phyloP scores from a whole-genome alignment of 2,797 vertebrate species.

The Amphiprion clarkii region DNA sequence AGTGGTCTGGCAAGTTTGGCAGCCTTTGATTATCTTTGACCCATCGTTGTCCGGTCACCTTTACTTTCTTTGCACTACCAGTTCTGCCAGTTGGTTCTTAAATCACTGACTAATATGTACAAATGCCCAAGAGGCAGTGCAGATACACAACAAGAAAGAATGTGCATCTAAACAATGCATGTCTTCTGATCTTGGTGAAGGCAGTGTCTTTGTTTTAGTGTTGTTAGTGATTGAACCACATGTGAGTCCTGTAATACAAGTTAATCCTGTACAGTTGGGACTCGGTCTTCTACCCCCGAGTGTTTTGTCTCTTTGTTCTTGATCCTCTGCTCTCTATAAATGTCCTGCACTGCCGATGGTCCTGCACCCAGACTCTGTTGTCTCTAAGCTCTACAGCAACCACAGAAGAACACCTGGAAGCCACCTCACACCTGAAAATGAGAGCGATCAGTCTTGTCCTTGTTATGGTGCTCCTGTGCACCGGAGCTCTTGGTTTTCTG shows the following conservation, averaged over 20 bases:
- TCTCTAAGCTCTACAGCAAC: background rate
- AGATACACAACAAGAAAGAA: background rate
- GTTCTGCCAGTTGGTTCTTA: conserved; percentile 40
- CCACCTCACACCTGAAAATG: conserved; percentile 59
- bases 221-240: too few species aligned
- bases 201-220: too few species aligned
- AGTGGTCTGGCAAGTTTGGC: background rate
- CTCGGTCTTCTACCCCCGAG: too few species aligned
- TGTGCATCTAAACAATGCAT: too few species aligned
- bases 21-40: conserved; percentile 49
- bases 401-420: conserved; percentile 34
- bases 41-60: background rate
- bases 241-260: too few species aligned
- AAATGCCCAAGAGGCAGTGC: conserved; percentile 39
- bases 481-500: conserved; percentile 47
- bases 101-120: conserved; percentile 47
- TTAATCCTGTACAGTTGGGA: too few species aligned
- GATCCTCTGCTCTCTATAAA: too few species aligned
- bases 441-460: conserved; percentile 38
- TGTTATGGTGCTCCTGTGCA: conserved; percentile 47
- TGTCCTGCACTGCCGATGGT: too few species aligned
- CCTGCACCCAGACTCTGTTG: too few species aligned
- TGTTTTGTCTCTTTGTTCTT: too few species aligned
- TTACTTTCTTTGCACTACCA: background rate
- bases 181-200: too few species aligned